Percentiles rank a stretch among this genome's conserved stretches.
Conservation (phyloP, 2,797 vertebrate genomes). For the Pangasius djambal region DNA sequence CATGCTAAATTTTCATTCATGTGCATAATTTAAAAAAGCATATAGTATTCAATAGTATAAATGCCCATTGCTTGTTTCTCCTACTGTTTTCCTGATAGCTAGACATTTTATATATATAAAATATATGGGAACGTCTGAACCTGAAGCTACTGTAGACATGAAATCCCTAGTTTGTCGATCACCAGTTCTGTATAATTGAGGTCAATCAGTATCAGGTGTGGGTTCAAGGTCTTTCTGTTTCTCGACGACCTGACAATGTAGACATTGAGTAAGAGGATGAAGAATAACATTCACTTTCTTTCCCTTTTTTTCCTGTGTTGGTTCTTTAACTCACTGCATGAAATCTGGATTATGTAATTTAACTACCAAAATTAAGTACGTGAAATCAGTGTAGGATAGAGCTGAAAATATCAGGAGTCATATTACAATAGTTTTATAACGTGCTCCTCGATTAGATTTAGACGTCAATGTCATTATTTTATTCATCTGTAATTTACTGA, state of each 20-base stretch:
- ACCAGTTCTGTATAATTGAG: conserved; percentile 35
- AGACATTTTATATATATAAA: background rate
- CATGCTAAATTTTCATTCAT: conserved; percentile 40
- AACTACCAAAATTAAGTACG: background rate
- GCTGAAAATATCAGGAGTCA: background rate
- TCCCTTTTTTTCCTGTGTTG: background rate
- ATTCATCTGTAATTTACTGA: background rate
- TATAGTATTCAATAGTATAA: conserved; percentile 32
- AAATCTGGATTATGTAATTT: conserved; percentile 11
- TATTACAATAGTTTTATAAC: background rate
- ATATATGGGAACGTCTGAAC: conserved; percentile 25
- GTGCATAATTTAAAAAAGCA: conserved; percentile 52
- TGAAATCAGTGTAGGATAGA: background rate
- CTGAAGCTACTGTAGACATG: conserved; percentile 23
- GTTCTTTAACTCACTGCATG: conserved; percentile 1
- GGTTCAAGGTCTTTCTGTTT: conserved; percentile 27
- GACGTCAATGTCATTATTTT: background rate
- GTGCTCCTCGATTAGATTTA: background rate
- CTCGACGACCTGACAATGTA: conserved; percentile 10
- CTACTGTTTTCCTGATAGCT: background rate
- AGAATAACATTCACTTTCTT: conserved; percentile 13
- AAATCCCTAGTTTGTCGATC: conserved; percentile 43
- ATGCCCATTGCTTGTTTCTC: background rate
- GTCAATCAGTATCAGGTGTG: conserved; percentile 36
- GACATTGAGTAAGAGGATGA: background rate